Percentiles rank a stretch among this genome's conserved stretches.
phyloP scores from a whole-genome alignment of 2,797 vertebrate genomes.

The Poecilia velifera region DNA sequence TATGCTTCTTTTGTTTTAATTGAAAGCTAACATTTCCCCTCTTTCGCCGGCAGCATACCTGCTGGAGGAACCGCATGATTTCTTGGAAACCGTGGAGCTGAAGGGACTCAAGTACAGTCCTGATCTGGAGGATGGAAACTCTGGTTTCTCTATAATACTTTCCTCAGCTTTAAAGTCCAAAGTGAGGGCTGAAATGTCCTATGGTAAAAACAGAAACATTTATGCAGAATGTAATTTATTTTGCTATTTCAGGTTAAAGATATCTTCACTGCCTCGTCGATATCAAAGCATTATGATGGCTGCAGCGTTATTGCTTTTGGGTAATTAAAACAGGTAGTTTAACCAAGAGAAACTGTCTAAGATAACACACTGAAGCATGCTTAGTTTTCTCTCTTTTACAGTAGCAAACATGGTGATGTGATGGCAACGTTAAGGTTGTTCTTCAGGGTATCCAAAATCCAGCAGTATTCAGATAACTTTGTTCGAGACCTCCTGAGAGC shows the following conservation, averaged over 20 bases:
- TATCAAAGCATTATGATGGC: slow-evolving; percentile 82
- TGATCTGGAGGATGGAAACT: slow-evolving; percentile 79
- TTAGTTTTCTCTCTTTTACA: slow-evolving; percentile 48
- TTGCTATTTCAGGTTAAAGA: slow-evolving; percentile 82
- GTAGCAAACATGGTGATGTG: slow-evolving; percentile 84
- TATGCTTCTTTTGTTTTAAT: background rate
- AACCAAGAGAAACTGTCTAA: background rate
- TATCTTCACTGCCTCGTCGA: slow-evolving; percentile 83
- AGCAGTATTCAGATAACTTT: slow-evolving; percentile 76
- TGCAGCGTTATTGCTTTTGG: slow-evolving; percentile 88
- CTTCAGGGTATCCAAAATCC: slow-evolving; percentile 79
- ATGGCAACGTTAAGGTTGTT: slow-evolving; percentile 84
- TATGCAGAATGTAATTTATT: background rate
- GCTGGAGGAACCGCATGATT: slow-evolving; percentile 79
- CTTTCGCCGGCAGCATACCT: slow-evolving; percentile 78
- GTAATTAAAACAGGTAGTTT: slow-evolving; percentile 71
- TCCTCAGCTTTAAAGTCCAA: slow-evolving; percentile 84
- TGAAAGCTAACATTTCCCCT: background rate
- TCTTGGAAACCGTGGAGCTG: slow-evolving; percentile 89
- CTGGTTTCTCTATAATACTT: slow-evolving; percentile 82
- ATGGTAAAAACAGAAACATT: background rate
- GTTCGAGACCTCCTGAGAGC: slow-evolving; percentile 84
- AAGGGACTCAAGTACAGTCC: slow-evolving; percentile 83
- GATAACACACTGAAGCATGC: background rate
- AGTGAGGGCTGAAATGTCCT: slow-evolving; percentile 74